phyloP scores from a whole-genome alignment of 1,140 invertebrate species.

The Drosophila malerkotliana region DNA sequence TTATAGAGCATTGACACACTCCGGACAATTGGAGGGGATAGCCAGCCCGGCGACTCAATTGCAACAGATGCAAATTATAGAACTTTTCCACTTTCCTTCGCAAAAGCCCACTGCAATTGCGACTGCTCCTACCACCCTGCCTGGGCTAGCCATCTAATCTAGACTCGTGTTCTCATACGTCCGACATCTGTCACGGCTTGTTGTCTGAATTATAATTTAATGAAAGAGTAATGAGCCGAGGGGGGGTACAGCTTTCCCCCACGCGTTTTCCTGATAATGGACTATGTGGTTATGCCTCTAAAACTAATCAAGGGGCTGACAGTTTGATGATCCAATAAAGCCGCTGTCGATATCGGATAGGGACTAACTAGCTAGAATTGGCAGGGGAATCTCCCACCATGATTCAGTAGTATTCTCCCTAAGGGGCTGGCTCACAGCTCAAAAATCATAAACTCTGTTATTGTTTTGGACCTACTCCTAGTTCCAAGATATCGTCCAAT shows the following conservation, averaged over 20 bases:
- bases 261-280: conserved; percentile 34
- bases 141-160: conserved; percentile 45
- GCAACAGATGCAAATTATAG: conserved; percentile 58
- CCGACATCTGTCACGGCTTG: conserved; percentile 76
- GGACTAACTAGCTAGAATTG: not conserved
- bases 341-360: conserved; percentile 8
- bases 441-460: conserved; percentile 27
- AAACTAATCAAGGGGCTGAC: conserved; percentile 36
- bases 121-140: not conserved
- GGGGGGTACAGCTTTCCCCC: conserved; percentile 17
- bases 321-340: conserved; percentile 44
- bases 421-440: not conserved
- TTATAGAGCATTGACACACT: conserved; percentile 65
- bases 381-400: conserved; percentile 20
- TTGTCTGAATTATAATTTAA: conserved; percentile 77
- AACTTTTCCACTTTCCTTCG: conserved; percentile 56
- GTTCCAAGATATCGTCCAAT: conserved; percentile 36
- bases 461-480: conserved; percentile 22
- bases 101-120: conserved; percentile 32
- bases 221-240: conserved; percentile 20
- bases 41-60: conserved; percentile 28
- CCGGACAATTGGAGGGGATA: conserved; percentile 29
- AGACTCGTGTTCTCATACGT: conserved; percentile 35
- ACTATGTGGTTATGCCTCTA: conserved; percentile 13
- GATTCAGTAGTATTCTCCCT: conserved; percentile 17